Evolutionary conservation across 37 sponge, comb jelly and placozoan species (phyloP).

Genomic region (Hormiphora californensis): DNA sequence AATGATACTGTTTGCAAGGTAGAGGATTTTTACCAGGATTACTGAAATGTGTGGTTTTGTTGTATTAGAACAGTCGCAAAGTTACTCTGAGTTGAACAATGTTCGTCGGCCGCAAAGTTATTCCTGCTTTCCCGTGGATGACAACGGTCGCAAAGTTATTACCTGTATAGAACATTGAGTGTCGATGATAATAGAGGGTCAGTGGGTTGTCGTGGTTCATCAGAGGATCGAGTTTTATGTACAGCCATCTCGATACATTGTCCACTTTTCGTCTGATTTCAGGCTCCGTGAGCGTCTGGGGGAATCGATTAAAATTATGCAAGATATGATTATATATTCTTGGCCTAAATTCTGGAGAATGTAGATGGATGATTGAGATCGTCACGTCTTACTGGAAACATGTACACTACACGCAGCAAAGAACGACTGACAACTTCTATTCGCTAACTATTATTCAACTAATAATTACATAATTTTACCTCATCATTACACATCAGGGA

Average conservation of each 20-base stretch:
- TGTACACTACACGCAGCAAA: too few relatives aligned
- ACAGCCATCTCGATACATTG: constrained; percentile 50
- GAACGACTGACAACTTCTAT: too few relatives aligned
- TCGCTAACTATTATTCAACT: too few relatives aligned
- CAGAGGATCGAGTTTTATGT: constrained; percentile 35
- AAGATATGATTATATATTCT: too few relatives aligned
- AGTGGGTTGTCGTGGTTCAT: constrained; percentile 27
- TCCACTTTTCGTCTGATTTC: not conserved
- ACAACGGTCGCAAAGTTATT: too few relatives aligned
- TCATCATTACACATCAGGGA: not conserved
- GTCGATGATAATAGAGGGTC: constrained; percentile 1
- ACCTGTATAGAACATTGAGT: constrained; percentile 39
- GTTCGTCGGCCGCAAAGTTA: too few relatives aligned
- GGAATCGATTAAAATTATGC: not conserved
- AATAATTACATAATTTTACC: too few relatives aligned
- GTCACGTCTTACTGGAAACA: not conserved
- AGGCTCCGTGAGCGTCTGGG: not conserved
- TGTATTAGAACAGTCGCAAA: too few relatives aligned
- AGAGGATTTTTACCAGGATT: constrained; percentile 12
- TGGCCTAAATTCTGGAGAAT: not conserved
- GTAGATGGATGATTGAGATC: not conserved
- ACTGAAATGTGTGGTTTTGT: too few relatives aligned
- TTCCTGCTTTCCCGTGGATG: too few relatives aligned
- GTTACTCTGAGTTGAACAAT: too few relatives aligned
- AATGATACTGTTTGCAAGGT: not conserved